Evolutionary conservation across 1,140 invertebrate species (phyloP), one percentile per base, ranked within the genome.

Genomic region (Aporrectodea caliginosa): DNA sequence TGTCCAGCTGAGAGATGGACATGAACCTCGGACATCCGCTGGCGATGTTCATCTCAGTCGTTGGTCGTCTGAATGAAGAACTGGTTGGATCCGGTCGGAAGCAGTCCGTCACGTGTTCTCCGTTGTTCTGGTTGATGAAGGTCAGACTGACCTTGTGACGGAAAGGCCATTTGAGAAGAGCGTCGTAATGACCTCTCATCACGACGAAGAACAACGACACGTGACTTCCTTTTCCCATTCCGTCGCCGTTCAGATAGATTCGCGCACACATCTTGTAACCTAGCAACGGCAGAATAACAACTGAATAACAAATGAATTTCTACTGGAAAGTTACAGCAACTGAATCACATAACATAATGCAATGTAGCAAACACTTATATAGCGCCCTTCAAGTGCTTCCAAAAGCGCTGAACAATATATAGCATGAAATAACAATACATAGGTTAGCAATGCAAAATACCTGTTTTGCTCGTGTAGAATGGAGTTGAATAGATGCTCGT

Each of bases 191-290:
- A n/a, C n/a, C 86, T 71, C 82, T 82, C 85, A 87, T 87, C 6
- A 88, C 78, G 22, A 87, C 86, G 80, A 88, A 87, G 79, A 88
- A 88, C 22, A 88, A 79, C 0, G 86, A 87, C 1, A 87, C 77
- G 78, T 87, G 84, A 0, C 85, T 82, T 6, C 83, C 83, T 79
- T 88, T 86, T 0, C 86, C 86, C 80, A 86, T 85, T 1, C 93
- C 90, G 83, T 92, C 91, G 0, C 91, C 91, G 35, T 93, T 93
- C 73, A 94, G 90, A 87, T 95, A 95, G 16, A 96, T 88, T n/a
- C 94, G 90, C 0, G 92, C 91, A 87, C 94, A 95, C 86, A 96
- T 92, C 87, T 93, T 94, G 86, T 96, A 96, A 22, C 87, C 87
- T 31, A 81, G 79, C 29, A 81, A 77, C 35, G 35, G 14, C 71